phyloP scores from a whole-genome alignment of 2,113 vertebrate genomes.

The Emydura subglobosa region DNA sequence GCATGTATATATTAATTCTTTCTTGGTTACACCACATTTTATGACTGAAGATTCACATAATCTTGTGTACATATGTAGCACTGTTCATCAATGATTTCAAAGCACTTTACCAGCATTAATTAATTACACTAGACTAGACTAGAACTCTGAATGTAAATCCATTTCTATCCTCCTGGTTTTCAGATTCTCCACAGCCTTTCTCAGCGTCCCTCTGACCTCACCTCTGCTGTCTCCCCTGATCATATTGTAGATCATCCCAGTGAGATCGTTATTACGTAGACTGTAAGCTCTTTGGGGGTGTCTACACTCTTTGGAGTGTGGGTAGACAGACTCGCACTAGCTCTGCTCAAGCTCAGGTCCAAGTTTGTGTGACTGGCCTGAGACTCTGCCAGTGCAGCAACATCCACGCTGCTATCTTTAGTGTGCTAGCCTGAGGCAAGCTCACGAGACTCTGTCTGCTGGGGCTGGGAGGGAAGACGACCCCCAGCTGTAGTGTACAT shows the following conservation, averaged over 20 bases:
- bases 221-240: not conserved
- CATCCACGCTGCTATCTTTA: not conserved
- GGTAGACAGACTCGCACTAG: not conserved
- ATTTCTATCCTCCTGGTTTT: not conserved
- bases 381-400: not conserved
- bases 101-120: not conserved
- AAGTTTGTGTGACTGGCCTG: too few species aligned
- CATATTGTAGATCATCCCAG: not conserved
- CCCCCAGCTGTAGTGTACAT: not conserved
- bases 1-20: not conserved
- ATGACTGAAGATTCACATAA: not conserved
- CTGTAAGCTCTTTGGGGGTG: not conserved
- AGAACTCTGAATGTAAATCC: not conserved
- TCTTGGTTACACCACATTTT: not conserved
- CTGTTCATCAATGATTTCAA: not conserved
- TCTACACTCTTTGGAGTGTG: too few species aligned
- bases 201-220: not conserved
- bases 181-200: not conserved
- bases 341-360: too few species aligned
- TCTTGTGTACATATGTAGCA: not conserved
- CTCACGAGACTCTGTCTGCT: not conserved
- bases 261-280: not conserved
- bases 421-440: not conserved
- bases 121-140: not conserved
- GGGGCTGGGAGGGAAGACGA: not conserved